phyloP scores from a whole-genome alignment of 2,797 vertebrate genomes.

The Spheniscus humboldti region DNA sequence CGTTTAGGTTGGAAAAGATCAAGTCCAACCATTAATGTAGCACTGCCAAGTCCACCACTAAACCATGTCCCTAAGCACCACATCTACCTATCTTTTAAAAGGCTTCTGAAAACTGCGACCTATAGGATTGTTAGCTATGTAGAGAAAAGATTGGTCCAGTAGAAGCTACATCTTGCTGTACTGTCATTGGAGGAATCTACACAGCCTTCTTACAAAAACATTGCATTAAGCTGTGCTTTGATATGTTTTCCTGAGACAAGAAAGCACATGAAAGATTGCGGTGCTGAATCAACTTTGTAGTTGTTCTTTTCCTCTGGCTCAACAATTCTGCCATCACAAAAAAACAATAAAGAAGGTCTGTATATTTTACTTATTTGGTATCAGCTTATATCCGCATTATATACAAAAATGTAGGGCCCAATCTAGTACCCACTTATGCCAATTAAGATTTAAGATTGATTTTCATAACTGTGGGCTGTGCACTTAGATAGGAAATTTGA shows the following conservation, averaged over 20 bases:
- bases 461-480: neutral
- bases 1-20: neutral
- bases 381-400: neutral
- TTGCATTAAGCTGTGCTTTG: neutral
- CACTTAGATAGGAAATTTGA: neutral
- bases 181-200: neutral
- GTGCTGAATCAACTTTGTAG: neutral
- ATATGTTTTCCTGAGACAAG: neutral
- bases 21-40: neutral
- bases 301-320: neutral
- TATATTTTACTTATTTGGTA: neutral
- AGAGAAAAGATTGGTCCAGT: neutral
- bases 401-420: neutral
- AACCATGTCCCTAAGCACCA: neutral
- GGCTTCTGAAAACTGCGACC: neutral
- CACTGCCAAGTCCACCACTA: neutral
- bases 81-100: neutral
- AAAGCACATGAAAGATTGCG: neutral
- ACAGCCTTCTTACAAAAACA: neutral
- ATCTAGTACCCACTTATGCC: neutral
- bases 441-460: neutral
- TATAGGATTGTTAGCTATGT: neutral
- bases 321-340: neutral
- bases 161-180: neutral
- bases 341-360: neutral